Evolutionary conservation across 2,888 invertebrate species (phyloP).

Genomic region (Meiosimyza decipiens): DNA sequence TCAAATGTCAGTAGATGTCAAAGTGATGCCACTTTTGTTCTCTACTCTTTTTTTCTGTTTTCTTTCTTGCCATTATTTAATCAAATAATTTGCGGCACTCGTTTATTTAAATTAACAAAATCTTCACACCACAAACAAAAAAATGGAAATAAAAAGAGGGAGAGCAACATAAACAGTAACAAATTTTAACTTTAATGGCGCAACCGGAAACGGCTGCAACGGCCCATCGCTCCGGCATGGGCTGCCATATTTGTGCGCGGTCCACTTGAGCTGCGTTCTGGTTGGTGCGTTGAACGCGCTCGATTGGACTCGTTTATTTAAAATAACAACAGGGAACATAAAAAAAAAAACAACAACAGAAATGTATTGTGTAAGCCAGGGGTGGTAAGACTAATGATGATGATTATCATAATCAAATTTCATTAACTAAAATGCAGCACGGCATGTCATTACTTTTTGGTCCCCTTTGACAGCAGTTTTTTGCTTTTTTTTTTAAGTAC

Average conservation of each 20-base stretch:
- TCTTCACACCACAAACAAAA: neutral
- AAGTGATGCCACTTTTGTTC: too few relatives aligned
- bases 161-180: neutral
- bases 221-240: neutral
- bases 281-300: constrained; percentile 24
- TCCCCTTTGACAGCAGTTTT: neutral
- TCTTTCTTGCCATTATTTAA: constrained; percentile 3
- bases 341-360: constrained; percentile 10
- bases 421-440: constrained; percentile 18
- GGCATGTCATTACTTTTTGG: constrained; percentile 11
- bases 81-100: constrained; percentile 30
- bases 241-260: constrained; percentile 20
- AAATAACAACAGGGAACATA: constrained; percentile 13
- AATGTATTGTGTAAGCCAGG: constrained; percentile 10
- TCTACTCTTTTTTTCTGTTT: too few relatives aligned
- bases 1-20: too few relatives aligned
- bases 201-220: constrained; percentile 33
- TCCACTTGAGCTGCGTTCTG: constrained; percentile 31
- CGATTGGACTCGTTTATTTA: constrained; percentile 28
- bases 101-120: constrained; percentile 28
- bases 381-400: constrained; percentile 13
- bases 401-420: constrained; percentile 36
- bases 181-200: constrained; percentile 23
- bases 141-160: neutral
- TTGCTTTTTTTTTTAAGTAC: neutral